These are phyloP conservation scores for Petrolisthes cinctipes DNA, from an alignment of 2,888 invertebrate species.

Conservation along the genomic window DNA sequence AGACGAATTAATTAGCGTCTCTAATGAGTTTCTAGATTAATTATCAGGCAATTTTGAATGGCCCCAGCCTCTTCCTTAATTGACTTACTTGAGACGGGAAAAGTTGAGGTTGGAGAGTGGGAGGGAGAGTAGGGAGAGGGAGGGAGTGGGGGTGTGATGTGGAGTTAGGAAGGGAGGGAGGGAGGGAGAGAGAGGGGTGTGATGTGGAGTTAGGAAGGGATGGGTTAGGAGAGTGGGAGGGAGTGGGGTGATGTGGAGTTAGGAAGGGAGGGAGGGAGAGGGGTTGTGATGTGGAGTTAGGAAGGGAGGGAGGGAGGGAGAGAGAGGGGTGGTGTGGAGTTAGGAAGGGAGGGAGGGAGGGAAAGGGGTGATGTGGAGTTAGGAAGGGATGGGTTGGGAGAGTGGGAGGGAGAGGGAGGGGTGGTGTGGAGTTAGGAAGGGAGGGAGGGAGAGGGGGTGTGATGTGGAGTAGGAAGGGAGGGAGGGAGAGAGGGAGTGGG, in stretches of 20 bases:
- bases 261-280: no score
- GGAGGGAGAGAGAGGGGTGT: neutral
- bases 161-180: neutral
- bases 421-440: no score
- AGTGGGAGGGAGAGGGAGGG: no score
- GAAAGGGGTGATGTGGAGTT: no score
- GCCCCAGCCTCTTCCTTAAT: slow-evolving; percentile 56
- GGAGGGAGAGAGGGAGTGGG: no score
- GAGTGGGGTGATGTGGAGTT: neutral
- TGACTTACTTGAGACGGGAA: slow-evolving; percentile 62
- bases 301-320: no score
- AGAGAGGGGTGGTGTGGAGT: no score
- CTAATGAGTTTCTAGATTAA: slow-evolving; percentile 63
- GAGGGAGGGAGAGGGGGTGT: no score
- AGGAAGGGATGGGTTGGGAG: no score
- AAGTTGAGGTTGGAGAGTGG: slow-evolving; percentile 35
- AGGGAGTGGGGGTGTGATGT: neutral
- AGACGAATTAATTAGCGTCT: slow-evolving; percentile 63
- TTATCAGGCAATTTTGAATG: slow-evolving; percentile 63
- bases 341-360: no score
- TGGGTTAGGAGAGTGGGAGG: neutral
- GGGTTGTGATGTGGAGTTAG: neutral
- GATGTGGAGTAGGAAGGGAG: no score
- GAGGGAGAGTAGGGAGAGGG: neutral
- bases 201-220: neutral